These are phyloP conservation scores for Pangasius krempfi DNA, from an alignment of 2,797 vertebrate species.

Conservation along the genomic window DNA sequence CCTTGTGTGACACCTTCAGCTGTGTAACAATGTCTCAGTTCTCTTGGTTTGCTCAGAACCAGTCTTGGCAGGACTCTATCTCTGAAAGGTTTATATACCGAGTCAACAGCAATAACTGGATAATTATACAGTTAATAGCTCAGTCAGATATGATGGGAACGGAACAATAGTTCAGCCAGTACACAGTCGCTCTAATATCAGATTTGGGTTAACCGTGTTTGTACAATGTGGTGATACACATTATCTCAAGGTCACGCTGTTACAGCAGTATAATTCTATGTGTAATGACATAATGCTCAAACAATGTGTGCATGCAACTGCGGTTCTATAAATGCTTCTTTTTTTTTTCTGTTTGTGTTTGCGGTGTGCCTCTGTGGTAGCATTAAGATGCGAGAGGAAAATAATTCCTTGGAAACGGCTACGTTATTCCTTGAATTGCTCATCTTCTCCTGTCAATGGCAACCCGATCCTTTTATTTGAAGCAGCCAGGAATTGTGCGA, in stretches of 20 bases:
- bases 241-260: conserved; percentile 53
- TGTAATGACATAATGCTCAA: conserved; percentile 26
- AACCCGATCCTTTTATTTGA: conserved; percentile 62
- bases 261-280: conserved; percentile 14
- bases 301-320: conserved; percentile 48
- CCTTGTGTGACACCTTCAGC: conserved; percentile 5
- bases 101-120: conserved; percentile 58
- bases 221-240: conserved; percentile 35
- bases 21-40: background rate
- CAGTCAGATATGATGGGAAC: conserved; percentile 50
- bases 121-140: conserved; percentile 59
- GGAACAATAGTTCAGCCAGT: conserved; percentile 48
- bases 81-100: conserved; percentile 22
- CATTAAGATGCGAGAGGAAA: conserved; percentile 51
- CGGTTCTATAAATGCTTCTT: background rate
- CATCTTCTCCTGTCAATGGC: conserved; percentile 62
- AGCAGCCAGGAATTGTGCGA: conserved; percentile 58
- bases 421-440: conserved; percentile 59
- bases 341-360: conserved; percentile 47
- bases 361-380: conserved; percentile 23
- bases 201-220: conserved; percentile 32
- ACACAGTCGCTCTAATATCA: conserved; percentile 60
- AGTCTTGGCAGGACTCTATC: conserved; percentile 20
- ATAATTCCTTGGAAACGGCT: conserved; percentile 45
- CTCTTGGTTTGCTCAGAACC: background rate